phyloP scores from a whole-genome alignment of 2,797 vertebrate genomes.

The Todus mexicanus region DNA sequence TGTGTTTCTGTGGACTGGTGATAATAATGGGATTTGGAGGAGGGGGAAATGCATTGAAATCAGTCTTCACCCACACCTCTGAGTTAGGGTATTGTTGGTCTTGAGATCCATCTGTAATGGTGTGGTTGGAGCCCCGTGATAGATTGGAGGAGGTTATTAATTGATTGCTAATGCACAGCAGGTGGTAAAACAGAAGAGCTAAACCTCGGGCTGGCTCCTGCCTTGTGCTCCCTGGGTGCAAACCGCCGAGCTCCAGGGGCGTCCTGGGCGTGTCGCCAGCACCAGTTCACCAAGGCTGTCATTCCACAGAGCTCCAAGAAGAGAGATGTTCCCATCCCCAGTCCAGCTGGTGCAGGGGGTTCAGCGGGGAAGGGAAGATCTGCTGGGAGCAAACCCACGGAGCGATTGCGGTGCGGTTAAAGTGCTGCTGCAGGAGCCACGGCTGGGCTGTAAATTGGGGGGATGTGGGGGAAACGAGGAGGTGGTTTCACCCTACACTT shows the following conservation, averaged over 20 bases:
- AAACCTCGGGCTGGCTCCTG: background rate
- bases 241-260: fast-evolving
- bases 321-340: background rate
- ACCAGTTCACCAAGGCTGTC: background rate
- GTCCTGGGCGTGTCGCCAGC: background rate
- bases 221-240: background rate
- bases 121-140: background rate
- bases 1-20: background rate
- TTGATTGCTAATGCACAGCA: background rate
- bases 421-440: background rate
- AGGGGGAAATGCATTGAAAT: background rate
- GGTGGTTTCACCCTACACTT: background rate
- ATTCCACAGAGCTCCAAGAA: background rate
- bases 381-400: background rate
- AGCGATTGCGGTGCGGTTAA: background rate
- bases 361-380: background rate
- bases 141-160: background rate
- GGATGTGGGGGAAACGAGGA: background rate
- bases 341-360: background rate
- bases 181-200: background rate
- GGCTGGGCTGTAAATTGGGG: background rate
- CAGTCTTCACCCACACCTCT: background rate
- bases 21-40: background rate
- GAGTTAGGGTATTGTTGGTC: background rate
- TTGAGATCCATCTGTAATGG: background rate